Evolutionary conservation across 2,797 vertebrate genomes (phyloP).

Genomic region (Bradypus variegatus): DNA sequence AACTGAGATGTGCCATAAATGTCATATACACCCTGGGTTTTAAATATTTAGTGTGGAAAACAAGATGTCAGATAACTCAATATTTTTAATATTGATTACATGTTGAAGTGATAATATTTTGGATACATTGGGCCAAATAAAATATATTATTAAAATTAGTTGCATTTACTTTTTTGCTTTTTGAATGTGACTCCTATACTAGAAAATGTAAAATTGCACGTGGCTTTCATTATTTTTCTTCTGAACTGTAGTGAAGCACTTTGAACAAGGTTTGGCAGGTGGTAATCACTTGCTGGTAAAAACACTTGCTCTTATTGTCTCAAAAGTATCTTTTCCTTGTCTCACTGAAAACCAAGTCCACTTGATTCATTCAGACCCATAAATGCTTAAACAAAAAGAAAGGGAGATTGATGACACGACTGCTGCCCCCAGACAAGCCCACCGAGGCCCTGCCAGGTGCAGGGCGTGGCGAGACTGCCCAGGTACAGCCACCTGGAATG

Average conservation of each 20-base stretch:
- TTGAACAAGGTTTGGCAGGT: neutral
- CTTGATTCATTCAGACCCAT: neutral
- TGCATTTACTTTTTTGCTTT: neutral
- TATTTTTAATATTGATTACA: neutral
- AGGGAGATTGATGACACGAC: neutral
- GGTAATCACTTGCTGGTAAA: neutral
- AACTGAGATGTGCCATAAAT: neutral
- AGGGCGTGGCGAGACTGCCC: accelerated
- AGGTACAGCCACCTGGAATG: neutral
- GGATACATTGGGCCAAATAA: neutral
- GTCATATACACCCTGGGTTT: neutral
- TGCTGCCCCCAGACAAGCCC: neutral
- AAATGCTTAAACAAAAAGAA: neutral
- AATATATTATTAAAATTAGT: neutral
- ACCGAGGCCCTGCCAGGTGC: neutral
- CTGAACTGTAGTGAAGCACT: accelerated
- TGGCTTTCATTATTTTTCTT: neutral
- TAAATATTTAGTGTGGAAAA: neutral
- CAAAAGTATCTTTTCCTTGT: neutral
- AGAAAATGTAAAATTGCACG: neutral
- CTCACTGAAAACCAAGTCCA: neutral
- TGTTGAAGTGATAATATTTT: neutral
- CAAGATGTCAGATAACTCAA: neutral
- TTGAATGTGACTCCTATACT: neutral
- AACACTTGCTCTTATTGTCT: neutral